These are phyloP conservation scores for Scaeva pyrastri DNA, from an alignment of 2,888 invertebrate genomes.

Conservation along the genomic window DNA sequence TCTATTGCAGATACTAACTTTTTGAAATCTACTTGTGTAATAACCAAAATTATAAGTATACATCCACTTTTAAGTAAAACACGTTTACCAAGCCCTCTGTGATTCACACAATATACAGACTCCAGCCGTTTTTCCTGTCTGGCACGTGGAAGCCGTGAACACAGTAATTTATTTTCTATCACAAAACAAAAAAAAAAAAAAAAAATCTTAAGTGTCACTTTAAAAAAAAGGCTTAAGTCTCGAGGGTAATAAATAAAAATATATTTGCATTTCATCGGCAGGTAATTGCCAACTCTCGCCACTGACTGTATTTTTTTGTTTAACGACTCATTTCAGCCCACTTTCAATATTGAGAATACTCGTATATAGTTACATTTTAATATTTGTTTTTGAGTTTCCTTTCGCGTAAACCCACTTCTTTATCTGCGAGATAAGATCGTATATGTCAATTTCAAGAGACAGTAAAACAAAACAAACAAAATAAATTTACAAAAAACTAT, in stretches of 20 bases:
- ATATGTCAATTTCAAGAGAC: conserved; percentile 43
- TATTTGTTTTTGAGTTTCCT: conserved; percentile 62
- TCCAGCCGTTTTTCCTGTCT: neutral
- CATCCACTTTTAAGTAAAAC: neutral
- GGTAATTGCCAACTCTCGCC: conserved; percentile 68
- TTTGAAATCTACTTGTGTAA: too few relatives aligned
- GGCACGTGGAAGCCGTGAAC: conserved; percentile 1
- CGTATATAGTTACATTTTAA: conserved; percentile 14
- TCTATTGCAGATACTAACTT: too few relatives aligned
- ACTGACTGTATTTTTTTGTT: conserved; percentile 45
- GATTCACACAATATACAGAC: neutral
- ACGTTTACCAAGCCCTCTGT: neutral
- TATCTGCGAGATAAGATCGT: conserved; percentile 61
- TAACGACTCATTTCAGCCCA: conserved; percentile 69
- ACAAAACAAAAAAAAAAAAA: neutral
- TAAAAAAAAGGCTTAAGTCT: neutral
- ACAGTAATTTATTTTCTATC: neutral
- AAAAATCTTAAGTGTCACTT: conserved; percentile 7
- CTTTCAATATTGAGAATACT: conserved; percentile 30
- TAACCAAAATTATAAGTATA: too few relatives aligned
- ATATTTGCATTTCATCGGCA: conserved; percentile 63
- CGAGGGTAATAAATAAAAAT: conserved; percentile 1
- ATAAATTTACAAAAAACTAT: conserved; percentile 5
- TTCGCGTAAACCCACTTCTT: conserved; percentile 70
- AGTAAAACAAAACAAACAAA: conserved; percentile 39